phyloP scores from a whole-genome alignment of 2,797 vertebrate species.

The Amblyraja radiata region DNA sequence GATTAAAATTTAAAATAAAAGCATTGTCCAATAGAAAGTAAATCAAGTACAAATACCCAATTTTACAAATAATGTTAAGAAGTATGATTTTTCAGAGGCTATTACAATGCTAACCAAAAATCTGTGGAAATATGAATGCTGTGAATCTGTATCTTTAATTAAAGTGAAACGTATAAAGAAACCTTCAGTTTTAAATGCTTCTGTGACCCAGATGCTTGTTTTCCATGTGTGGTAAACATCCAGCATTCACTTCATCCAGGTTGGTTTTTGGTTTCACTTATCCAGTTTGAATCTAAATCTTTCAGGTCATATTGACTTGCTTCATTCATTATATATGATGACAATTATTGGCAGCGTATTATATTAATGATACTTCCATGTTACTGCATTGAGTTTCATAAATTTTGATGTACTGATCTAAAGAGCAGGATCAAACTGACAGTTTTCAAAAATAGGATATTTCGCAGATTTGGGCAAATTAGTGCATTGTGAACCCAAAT shows the following conservation, averaged over 20 bases:
- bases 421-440: background rate
- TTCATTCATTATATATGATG: slow-evolving; percentile 6
- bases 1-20: background rate
- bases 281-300: background rate
- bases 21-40: background rate
- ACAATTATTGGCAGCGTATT: background rate
- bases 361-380: background rate
- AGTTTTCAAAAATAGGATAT: background rate
- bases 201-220: background rate
- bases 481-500: background rate
- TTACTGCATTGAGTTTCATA: background rate
- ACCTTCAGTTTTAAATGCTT: background rate
- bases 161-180: background rate
- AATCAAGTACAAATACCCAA: background rate
- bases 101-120: background rate
- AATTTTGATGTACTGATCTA: background rate
- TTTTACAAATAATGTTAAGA: background rate
- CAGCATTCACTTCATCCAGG: slow-evolving; percentile 5
- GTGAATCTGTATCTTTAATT: background rate
- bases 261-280: background rate
- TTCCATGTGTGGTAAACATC: background rate
- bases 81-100: background rate
- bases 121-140: background rate
- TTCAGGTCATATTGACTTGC: slow-evolving; percentile 2
- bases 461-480: background rate